Evolutionary conservation across 2,888 invertebrate species (phyloP), one percentile per base, ranked within the genome.

Genomic region (Eupithecia subfuscata): DNA sequence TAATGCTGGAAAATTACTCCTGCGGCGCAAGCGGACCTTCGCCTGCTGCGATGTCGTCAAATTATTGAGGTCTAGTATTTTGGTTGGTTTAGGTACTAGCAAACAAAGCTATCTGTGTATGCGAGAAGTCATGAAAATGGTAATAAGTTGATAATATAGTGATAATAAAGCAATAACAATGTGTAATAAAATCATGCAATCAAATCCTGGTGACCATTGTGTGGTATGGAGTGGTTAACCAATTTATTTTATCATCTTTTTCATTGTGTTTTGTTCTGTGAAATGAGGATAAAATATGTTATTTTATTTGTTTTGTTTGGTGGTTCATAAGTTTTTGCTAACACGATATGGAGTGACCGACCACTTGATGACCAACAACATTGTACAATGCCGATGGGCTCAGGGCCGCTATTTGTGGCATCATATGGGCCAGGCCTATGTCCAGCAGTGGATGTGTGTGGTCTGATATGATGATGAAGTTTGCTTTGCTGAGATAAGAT

Each of bases 151-250:
- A 34, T 64, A 34, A 34, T 30, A 34, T n/a, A 69, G 30, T 48
- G 22, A 22, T 25, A 43, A 40, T 67, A n/a, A n/a, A 34, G 67
- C 69, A 69, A 45, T 69, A 43, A 43, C 69, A 69, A 69, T 69
- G 52, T 30, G 69, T 69, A 45, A 69, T 69, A 69, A 69, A 69
- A 52, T 48, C 25, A 34, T 52, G 48, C 34, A 69, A 48, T 30
- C 25, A 52, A 34, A 40, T 68, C n/a, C 22, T 68, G 43, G 22
- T 34, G 18, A 25, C 68, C 69, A 69, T 69, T 69, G 68, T 68
- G 40, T 43, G 37, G 37, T 43, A 67, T 9, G 1, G 14, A 67
- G 37, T 67, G 43, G 40, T 40, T 22, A 43, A 68, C 43, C 43
- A 68, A 22, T 68, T 25, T 60, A 22, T 68, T 68, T 68, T 40